Evolutionary conservation across 2,888 invertebrate species (phyloP).

Genomic region (Drosophila robusta): DNA sequence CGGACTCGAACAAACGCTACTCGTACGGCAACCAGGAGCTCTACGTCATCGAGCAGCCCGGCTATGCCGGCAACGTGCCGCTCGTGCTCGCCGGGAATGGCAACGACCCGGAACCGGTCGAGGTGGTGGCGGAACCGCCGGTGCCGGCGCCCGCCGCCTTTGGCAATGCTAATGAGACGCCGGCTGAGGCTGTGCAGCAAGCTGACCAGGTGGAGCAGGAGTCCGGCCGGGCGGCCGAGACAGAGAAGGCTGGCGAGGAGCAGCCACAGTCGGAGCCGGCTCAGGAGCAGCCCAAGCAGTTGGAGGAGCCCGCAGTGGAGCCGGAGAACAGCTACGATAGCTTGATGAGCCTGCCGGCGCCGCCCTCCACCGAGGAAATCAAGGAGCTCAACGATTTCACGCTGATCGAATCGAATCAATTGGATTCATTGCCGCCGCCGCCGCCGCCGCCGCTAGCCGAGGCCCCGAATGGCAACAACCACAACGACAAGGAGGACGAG

Average conservation of each 20-base stretch:
- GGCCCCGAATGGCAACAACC: conserved; percentile 22
- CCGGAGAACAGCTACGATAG: conserved; percentile 83
- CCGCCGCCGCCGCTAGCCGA: conserved; percentile 75
- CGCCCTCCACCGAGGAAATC: conserved; percentile 84
- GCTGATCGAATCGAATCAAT: conserved; percentile 81
- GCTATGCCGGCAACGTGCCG: conserved; percentile 86
- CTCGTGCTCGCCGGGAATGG: conserved; percentile 42
- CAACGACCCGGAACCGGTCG: conserved; percentile 51
- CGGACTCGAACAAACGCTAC: conserved; percentile 90
- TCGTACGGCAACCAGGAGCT: conserved; percentile 92
- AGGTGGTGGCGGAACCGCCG: conserved; percentile 13
- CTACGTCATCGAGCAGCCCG: conserved; percentile 90
- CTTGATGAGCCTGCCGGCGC: conserved; percentile 84
- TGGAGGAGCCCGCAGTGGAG: conserved; percentile 13
- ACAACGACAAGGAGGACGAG: conserved; percentile 13
- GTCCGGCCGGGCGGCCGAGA: neutral
- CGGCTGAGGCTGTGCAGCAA: neutral
- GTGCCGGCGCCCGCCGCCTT: conserved; percentile 40
- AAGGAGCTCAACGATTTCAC: conserved; percentile 82
- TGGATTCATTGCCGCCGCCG: conserved; percentile 85
- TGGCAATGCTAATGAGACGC: conserved; percentile 11
- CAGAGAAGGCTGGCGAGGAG: conserved; percentile 1
- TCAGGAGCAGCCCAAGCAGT: neutral
- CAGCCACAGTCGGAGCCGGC: neutral
- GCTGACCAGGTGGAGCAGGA: neutral